A percentile compares a stretch with the other conserved stretches of the same genome.
Conservation (phyloP, 2,888 invertebrate species). For the Polydrusus tereticollis region DNA sequence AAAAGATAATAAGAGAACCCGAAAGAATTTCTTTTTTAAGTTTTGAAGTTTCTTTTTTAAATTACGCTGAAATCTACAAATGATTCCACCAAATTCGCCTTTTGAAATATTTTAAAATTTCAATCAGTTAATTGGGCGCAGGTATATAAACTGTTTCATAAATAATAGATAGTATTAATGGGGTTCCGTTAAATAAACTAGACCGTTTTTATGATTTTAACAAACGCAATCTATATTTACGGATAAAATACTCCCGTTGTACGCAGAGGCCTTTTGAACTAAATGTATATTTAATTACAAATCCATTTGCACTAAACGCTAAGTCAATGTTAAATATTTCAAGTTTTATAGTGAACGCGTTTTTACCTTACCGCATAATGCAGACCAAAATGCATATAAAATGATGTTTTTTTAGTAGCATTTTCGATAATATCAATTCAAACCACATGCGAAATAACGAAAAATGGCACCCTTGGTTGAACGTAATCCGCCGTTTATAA, state of each 20-base stretch:
- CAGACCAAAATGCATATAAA: neutral
- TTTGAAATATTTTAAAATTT: no score
- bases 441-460: no score
- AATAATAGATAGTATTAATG: conserved; percentile 34
- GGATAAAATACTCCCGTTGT: conserved; percentile 1
- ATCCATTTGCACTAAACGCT: conserved; percentile 40
- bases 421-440: no score
- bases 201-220: conserved; percentile 41
- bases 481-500: no score
- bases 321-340: conserved; percentile 31
- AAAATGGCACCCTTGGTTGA: no score
- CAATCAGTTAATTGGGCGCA: neutral
- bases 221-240: conserved; percentile 31
- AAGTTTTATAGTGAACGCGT: conserved; percentile 22
- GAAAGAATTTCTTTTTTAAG: no score
- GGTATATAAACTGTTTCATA: neutral
- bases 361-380: neutral
- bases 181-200: conserved; percentile 42
- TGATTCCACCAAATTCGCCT: no score
- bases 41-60: no score
- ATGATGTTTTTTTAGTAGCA: neutral
- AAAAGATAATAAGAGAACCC: no score
- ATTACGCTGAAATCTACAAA: no score
- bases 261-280: conserved; percentile 25
- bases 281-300: conserved; percentile 47